Evolutionary conservation across 30 jellyfish, hydroid and myxozoan genomes (phyloP), one percentile per base, ranked within the genome.

Genomic region (Clytia hemisphaerica): DNA sequence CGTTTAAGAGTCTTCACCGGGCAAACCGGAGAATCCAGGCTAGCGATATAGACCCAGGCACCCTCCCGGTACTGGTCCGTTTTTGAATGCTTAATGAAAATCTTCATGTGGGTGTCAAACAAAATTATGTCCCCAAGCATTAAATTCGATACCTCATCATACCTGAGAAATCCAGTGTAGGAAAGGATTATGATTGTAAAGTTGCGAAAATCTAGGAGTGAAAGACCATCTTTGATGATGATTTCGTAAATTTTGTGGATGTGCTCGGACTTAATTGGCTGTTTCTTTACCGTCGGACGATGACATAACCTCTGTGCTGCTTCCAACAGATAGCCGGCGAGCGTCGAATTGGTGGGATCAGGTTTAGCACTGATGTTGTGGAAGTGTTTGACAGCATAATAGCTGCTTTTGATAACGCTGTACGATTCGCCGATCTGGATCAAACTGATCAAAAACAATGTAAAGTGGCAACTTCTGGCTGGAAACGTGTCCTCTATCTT

Each of bases 11-110:
- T 34, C 38, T 61, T 60, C 7, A 61, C 75, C 19, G 75, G 75
- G 64, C 75, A 61, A 30, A 61, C 33, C 33, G 42, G 25, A 10
- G 75, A 61, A 34, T 61, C 18, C 16, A 60, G 35, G 35, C 71
- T 61, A 33, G 75, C 75, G 28, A 61, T 61, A 34, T 7, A 29
- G 28, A 30, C 35, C 19, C 18, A 6, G 38, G 35, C 18, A 18
- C 64, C 65, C 15, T 61, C 75, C 42, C 75, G 16, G 26, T 61
- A 61, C 10, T 33, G 15, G 75, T 61, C 75, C 6, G 75, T 61
- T 34, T 61, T 61, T 22, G 61, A 33, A n/a, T 61, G 15, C 38
- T 61, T 60, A 27, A 61, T 61, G 26, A 27, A 26, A 5, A 61
- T 61, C 9, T 58, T 61, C 75, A 61, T 61, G 26, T 61, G 75